Base-by-base conservation (phyloP, 2,888 invertebrate species). In the Lottia scabra region DNA sequence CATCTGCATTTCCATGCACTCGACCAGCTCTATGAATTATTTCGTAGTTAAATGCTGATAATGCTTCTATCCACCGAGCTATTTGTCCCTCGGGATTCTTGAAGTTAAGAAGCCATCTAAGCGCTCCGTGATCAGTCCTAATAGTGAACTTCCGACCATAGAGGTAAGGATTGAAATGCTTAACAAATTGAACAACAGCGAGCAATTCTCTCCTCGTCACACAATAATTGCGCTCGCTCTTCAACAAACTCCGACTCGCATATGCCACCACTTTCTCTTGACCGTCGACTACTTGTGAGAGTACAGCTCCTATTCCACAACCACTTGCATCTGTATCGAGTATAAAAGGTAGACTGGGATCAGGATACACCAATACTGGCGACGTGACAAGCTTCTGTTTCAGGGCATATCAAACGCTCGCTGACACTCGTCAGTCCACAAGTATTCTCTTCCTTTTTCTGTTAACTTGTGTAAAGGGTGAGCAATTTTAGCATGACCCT, bases 321-420 rank as follows among this genome's bases (percentile, higher is more conserved):
- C 30, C 71, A 69, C 76, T 78, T 10, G 80, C 80, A 68, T 80
- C 77, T n/a, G 75, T 78, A 56, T 80, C 79, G 6, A 78, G 38
- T 15, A 79, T 64, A 56, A 76, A 77, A 1, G 63, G 27, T 19
- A n/a, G 44, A 8, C 48, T n/a, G 48, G 48, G 62, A 44, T 70
- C 63, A 19, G 79, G 79, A 45, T 71, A 75, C 13, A 43, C 56
- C 30, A 80, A 38, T 13, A 79, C 62, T 2, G 78, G 81, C 13
- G 70, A 67, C 2, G 19, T 68, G 3, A 72, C 73, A 19, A 83
- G 67, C 12, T 10, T 6, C 16, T 56, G 46, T 76, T 78, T 16
- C 3, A 80, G 66, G 15, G 6, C n/a, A n/a, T n/a, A 6, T 70
- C 63, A 65, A 81, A 80, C 8, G 71, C 71, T 12, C 66, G 13